Evolutionary conservation across 2,797 vertebrate species (phyloP).

Genomic region (Melanotaenia parkinsoni): DNA sequence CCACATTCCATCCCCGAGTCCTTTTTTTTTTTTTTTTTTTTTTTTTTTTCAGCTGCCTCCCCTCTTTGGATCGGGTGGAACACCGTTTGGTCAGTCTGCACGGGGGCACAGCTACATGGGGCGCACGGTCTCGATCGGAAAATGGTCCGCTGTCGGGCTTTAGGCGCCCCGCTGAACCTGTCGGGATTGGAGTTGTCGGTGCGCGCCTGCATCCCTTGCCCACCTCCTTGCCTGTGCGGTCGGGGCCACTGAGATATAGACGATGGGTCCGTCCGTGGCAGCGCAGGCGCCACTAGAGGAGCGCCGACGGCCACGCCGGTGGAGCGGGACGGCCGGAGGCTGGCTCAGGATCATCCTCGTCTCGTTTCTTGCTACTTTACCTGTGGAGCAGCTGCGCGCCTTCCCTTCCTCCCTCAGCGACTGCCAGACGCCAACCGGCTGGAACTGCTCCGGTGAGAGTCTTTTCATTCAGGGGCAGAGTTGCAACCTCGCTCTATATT

Average conservation of each 20-base stretch:
- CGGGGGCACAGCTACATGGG: constrained; percentile 79
- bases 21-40: constrained; percentile 2
- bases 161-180: constrained; percentile 72
- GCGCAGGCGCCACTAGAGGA: constrained; percentile 67
- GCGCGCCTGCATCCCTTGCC: constrained; percentile 67
- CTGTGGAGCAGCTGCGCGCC: constrained; percentile 92
- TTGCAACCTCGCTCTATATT: background rate
- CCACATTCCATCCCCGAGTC: background rate
- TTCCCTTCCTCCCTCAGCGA: constrained; percentile 98
- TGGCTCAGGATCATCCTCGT: constrained; percentile 90
- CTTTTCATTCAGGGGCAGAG: constrained; percentile 12
- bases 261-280: constrained; percentile 74
- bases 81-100: constrained; percentile 60
- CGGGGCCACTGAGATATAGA: constrained; percentile 75
- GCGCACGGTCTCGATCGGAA: constrained; percentile 79
- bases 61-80: constrained; percentile 70
- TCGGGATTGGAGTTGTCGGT: constrained; percentile 75
- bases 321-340: constrained; percentile 88
- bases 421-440: constrained; percentile 98
- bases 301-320: constrained; percentile 76
- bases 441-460: constrained; percentile 97
- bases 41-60: constrained; percentile 58
- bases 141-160: constrained; percentile 77
- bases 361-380: constrained; percentile 89
- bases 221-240: constrained; percentile 62